phyloP scores from a whole-genome alignment of 2,888 invertebrate species.

The Ceraclea dissimilis region DNA sequence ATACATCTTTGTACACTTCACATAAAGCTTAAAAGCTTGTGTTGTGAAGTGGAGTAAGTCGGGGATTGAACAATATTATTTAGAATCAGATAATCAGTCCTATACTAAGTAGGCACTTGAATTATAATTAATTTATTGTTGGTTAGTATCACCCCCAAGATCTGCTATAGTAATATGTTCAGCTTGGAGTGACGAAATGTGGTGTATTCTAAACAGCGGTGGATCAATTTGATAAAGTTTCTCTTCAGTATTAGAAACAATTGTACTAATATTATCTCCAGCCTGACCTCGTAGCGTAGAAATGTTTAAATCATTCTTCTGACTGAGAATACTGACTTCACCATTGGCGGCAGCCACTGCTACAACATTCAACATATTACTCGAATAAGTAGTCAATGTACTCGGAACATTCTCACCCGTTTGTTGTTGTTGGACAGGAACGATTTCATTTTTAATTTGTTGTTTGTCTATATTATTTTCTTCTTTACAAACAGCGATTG shows the following conservation, averaged over 20 bases:
- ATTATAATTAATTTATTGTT: neutral
- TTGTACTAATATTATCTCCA: slow-evolving; percentile 12
- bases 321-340: slow-evolving; percentile 30
- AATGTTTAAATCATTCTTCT: slow-evolving; percentile 21
- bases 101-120: no score
- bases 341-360: slow-evolving; percentile 32
- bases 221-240: slow-evolving; percentile 38
- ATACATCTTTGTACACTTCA: no score
- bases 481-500: neutral
- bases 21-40: no score
- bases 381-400: slow-evolving; percentile 22
- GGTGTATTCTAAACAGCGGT: slow-evolving; percentile 34
- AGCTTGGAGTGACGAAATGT: neutral
- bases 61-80: no score
- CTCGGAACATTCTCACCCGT: slow-evolving; percentile 21
- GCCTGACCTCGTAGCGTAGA: slow-evolving; percentile 17
- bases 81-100: no score
- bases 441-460: slow-evolving; percentile 20
- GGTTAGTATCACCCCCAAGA: neutral
- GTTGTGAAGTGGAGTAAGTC: no score
- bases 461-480: neutral
- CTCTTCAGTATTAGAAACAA: slow-evolving; percentile 27
- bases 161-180: neutral
- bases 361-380: slow-evolving; percentile 33
- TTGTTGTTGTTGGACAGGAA: slow-evolving; percentile 27